These are phyloP conservation scores for Brachionus manjavacas DNA, from an alignment of 1,140 invertebrate genomes.

Conservation along the genomic window DNA sequence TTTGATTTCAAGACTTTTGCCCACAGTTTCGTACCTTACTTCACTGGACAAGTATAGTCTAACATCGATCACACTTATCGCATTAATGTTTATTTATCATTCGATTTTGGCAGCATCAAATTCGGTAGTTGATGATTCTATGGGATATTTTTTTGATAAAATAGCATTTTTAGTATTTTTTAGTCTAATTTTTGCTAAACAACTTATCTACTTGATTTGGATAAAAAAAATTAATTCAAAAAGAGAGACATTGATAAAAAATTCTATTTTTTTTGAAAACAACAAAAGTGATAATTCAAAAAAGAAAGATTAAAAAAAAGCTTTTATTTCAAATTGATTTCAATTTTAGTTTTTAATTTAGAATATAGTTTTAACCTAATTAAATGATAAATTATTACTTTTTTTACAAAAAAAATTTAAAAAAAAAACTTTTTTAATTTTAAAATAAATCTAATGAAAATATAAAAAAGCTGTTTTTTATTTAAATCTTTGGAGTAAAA, in stretches of 20 bases:
- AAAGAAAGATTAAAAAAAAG: neutral
- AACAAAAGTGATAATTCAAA: neutral
- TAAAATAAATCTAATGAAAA: no score
- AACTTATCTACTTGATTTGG: neutral
- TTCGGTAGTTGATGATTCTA: neutral
- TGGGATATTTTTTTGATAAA: constrained; percentile 33
- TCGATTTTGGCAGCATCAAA: constrained; percentile 10
- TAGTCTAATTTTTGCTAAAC: neutral
- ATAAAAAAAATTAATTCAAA: neutral
- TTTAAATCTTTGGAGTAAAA: no score
- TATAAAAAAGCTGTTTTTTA: no score
- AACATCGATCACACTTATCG: neutral
- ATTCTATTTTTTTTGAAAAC: neutral
- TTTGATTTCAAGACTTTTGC: neutral
- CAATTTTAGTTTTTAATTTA: neutral
- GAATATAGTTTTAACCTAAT: no score
- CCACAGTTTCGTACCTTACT: constrained; percentile 35
- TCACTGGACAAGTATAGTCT: constrained; percentile 35
- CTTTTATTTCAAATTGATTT: neutral
- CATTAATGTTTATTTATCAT: constrained; percentile 24
- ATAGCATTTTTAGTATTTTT: constrained; percentile 1
- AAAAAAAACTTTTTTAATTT: no score
- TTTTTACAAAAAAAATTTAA: no score
- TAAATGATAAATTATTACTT: no score
- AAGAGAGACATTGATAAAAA: neutral